Evolutionary conservation across 2,888 invertebrate genomes (phyloP).

Genomic region (Panorpa germanica): DNA sequence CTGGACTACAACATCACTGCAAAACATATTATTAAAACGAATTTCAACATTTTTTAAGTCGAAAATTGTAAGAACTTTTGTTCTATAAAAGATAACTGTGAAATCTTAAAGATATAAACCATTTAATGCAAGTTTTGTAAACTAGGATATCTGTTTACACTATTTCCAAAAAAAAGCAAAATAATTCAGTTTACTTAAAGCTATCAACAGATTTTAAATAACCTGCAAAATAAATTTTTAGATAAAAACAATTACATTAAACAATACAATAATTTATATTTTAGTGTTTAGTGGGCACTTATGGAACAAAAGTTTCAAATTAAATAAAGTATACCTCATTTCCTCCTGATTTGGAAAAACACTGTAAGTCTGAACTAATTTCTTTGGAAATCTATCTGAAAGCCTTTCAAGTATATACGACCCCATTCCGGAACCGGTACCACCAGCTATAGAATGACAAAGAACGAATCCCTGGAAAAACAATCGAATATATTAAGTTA

Average conservation of each 20-base stretch:
- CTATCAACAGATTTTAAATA: too few species aligned
- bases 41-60: slow-evolving; percentile 1
- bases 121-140: too few species aligned
- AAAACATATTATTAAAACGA: slow-evolving; percentile 15
- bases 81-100: slow-evolving; percentile 1
- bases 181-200: too few species aligned
- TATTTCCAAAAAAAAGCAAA: too few species aligned
- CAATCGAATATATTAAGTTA: neutral
- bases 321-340: slow-evolving; percentile 38
- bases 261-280: neutral
- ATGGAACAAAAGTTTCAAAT: neutral
- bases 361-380: slow-evolving; percentile 94
- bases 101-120: slow-evolving; percentile 1
- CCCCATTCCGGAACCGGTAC: slow-evolving; percentile 98
- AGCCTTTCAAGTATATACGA: slow-evolving; percentile 82
- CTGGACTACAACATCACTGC: slow-evolving; percentile 87
- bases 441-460: slow-evolving; percentile 98
- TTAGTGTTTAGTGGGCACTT: neutral
- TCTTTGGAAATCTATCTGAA: slow-evolving; percentile 90
- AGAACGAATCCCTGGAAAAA: slow-evolving; percentile 73
- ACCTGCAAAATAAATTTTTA: too few species aligned
- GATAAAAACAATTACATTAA: slow-evolving; percentile 5
- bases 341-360: slow-evolving; percentile 97
- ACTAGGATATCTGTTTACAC: too few species aligned
- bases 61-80: slow-evolving; percentile 1